These are phyloP conservation scores for Diorhabda elongata DNA, from an alignment of 1,140 invertebrate genomes.

Conservation along the genomic window DNA sequence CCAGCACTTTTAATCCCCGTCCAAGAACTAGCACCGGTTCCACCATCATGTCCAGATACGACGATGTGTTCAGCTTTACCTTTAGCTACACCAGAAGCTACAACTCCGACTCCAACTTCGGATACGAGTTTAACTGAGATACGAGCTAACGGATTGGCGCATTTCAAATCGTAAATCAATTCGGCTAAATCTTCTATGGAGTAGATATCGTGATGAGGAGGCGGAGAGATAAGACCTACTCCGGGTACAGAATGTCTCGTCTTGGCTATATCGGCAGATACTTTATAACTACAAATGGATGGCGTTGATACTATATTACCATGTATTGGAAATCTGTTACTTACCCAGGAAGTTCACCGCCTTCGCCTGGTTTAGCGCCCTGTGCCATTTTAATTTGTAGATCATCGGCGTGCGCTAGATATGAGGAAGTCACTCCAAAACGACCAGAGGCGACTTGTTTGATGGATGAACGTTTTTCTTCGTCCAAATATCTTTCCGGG, in stretches of 20 bases:
- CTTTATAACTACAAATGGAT: conserved; percentile 47
- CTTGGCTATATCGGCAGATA: conserved; percentile 91
- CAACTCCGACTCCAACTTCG: conserved; percentile 96
- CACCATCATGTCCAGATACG: conserved; percentile 97
- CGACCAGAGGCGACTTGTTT: conserved; percentile 95
- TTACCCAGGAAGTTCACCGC: conserved; percentile 89
- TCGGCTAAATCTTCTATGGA: conserved; percentile 98
- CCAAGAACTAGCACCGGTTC: conserved; percentile 96
- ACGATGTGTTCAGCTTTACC: conserved; percentile 98
- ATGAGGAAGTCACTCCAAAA: conserved; percentile 97
- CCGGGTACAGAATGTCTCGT: conserved; percentile 94
- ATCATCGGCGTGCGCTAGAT: conserved; percentile 94
- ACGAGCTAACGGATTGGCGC: conserved; percentile 90
- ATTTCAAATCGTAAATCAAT: conserved; percentile 97
- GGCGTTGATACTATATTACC: not conserved
- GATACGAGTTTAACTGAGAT: conserved; percentile 98
- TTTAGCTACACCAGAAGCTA: conserved; percentile 97
- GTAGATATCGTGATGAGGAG: conserved; percentile 99
- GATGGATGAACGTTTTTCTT: conserved; percentile 75
- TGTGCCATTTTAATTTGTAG: conserved; percentile 99
- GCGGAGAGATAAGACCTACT: conserved; percentile 97
- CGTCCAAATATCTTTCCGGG: conserved; percentile 75
- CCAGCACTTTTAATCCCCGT: conserved; percentile 94
- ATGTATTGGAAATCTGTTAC: conserved; percentile 35
- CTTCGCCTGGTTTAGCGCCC: conserved; percentile 94